These are phyloP conservation scores for Helicoverpa armigera DNA, from an alignment of 1,140 invertebrate genomes.

Conservation along the genomic window DNA sequence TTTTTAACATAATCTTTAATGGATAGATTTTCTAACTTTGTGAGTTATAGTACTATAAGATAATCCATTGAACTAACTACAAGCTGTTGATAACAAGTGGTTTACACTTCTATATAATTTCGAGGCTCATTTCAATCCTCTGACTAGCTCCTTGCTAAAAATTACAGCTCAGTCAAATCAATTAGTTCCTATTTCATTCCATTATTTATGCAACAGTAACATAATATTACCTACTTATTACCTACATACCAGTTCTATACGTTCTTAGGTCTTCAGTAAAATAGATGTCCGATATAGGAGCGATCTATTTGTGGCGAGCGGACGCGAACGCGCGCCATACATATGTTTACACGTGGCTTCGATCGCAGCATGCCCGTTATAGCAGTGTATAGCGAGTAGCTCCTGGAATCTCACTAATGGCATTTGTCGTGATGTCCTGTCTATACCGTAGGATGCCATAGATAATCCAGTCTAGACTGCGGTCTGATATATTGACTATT, in stretches of 20 bases:
- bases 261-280: slow-evolving; percentile 31
- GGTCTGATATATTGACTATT: no score
- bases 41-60: no score
- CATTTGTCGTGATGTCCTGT: background rate
- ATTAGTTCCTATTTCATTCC: background rate
- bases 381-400: background rate
- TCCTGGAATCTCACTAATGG: background rate
- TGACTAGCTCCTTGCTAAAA: no score
- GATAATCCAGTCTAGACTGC: no score
- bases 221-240: background rate
- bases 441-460: no score
- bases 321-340: slow-evolving; percentile 27
- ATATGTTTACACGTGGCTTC: slow-evolving; percentile 29
- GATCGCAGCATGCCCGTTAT: background rate
- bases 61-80: no score
- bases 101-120: no score
- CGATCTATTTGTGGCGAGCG: slow-evolving; percentile 51
- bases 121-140: no score
- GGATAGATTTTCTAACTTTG: no score
- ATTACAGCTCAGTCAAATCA: no score
- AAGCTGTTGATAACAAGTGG: no score
- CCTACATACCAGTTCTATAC: background rate
- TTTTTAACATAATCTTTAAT: background rate
- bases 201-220: background rate
- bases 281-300: slow-evolving; percentile 51